phyloP scores from a whole-genome alignment of 2,888 invertebrate species.

The Acleris holmiana region DNA sequence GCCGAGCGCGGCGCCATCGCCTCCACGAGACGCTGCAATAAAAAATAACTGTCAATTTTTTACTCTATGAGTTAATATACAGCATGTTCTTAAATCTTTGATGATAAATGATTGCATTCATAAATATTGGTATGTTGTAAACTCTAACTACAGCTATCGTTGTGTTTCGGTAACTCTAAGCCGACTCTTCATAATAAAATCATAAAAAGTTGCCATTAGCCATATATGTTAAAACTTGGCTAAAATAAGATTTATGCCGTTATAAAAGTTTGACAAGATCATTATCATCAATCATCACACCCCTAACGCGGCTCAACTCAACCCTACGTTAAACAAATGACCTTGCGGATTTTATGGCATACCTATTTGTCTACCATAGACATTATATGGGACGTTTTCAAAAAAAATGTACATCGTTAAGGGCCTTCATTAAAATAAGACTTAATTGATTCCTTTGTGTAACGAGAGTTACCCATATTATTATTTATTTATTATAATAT shows the following conservation, averaged over 20 bases:
- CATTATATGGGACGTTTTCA: too few species aligned
- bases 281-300: conserved; percentile 4
- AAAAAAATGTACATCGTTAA: too few species aligned
- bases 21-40: conserved; percentile 86
- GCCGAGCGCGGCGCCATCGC: conserved; percentile 89
- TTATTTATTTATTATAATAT: too few species aligned
- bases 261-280: not conserved
- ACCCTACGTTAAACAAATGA: conserved; percentile 6
- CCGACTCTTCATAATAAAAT: not conserved
- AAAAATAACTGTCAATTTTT: conserved; percentile 15
- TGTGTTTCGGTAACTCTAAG: not conserved
- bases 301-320: not conserved
- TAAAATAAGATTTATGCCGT: conserved; percentile 1
- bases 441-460: too few species aligned
- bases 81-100: too few species aligned
- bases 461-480: too few species aligned
- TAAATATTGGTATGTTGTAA: not conserved
- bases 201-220: not conserved
- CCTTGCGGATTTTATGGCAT: too few species aligned
- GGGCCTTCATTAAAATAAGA: too few species aligned
- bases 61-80: too few species aligned
- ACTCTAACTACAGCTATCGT: not conserved
- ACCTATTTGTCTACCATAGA: too few species aligned
- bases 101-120: too few species aligned
- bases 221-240: not conserved